Evolutionary conservation across 1,140 invertebrate species (phyloP), one percentile per base, ranked within the genome.

Genomic region (Diprion similis): DNA sequence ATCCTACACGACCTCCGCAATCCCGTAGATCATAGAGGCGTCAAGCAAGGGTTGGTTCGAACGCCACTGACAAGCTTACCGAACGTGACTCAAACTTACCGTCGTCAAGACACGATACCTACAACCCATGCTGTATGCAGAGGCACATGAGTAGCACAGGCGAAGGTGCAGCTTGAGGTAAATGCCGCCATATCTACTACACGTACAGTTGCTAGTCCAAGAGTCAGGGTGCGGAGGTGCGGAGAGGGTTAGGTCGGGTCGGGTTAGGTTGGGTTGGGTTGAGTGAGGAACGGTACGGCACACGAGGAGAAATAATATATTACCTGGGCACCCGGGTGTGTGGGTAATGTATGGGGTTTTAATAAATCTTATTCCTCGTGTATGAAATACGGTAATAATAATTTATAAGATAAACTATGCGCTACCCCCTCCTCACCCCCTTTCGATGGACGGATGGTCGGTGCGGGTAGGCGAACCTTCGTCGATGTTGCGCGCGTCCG

Each of bases 351-450:
- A 83, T 85, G 84, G 83, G 80, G 78, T 85, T 87, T 85, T 81
- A 85, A 86, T 87, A 85, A 87, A 86, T 87, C 85, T 86, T 84
- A 85, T 86, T 86, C 83, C 82, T 78, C 66, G 18, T 74, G 79
- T 80, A 82, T 86, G 84, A 86, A 85, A 87, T 86, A 87, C 83
- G 83, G 82, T 86, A 87, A 86, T 87, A 85, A 87, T 85, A 86
- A 86, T 87, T 87, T 86, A 87, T 82, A 85, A 83, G 80, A 78
- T 83, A 83, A 84, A 86, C 84, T 85, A 83, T 84, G 85, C 86
- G 82, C 24, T 37, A 1, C 2, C 24, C 24, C 24, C 24, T 37
- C 24, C 78, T 82, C 80, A 77, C 76, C 24, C 24, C 24, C 24
- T 37, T 37, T 37, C 24, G 24, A 37, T 37, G 24, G 24, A 37